phyloP scores from a whole-genome alignment of 2,888 invertebrate species.

The Craniophora ligustri region DNA sequence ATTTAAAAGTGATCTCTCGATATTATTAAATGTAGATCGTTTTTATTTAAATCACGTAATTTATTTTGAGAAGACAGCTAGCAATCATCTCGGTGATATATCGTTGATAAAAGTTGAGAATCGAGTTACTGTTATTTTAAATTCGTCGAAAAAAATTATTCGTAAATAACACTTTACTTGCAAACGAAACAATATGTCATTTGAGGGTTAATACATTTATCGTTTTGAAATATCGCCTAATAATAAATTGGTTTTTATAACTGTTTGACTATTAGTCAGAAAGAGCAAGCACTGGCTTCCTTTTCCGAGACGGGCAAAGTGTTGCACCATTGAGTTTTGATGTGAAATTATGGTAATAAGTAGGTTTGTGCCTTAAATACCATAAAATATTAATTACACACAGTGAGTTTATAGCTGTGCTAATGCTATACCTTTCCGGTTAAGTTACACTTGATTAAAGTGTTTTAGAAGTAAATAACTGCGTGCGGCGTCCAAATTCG shows the following conservation, averaged over 20 bases:
- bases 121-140: slow-evolving; percentile 17
- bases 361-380: no score
- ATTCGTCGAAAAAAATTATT: slow-evolving; percentile 10
- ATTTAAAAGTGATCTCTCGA: slow-evolving; percentile 20
- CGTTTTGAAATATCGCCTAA: slow-evolving; percentile 4
- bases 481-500: slow-evolving; percentile 45
- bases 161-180: no score
- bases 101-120: slow-evolving; percentile 18
- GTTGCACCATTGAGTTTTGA: no score
- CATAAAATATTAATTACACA: no score
- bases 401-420: no score
- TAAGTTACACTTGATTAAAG: slow-evolving; percentile 41
- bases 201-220: slow-evolving; percentile 20
- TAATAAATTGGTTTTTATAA: slow-evolving; percentile 21
- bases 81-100: slow-evolving; percentile 17
- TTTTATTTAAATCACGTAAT: slow-evolving; percentile 23
- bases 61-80: slow-evolving; percentile 21
- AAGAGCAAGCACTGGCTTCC: no score
- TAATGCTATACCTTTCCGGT: no score
- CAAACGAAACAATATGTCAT: slow-evolving; percentile 17
- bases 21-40: background rate
- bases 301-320: no score
- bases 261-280: no score
- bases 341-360: no score
- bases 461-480: slow-evolving; percentile 37